Conservation (phyloP, 2,113 vertebrate genomes). For the Cyanoliseus patagonus region DNA sequence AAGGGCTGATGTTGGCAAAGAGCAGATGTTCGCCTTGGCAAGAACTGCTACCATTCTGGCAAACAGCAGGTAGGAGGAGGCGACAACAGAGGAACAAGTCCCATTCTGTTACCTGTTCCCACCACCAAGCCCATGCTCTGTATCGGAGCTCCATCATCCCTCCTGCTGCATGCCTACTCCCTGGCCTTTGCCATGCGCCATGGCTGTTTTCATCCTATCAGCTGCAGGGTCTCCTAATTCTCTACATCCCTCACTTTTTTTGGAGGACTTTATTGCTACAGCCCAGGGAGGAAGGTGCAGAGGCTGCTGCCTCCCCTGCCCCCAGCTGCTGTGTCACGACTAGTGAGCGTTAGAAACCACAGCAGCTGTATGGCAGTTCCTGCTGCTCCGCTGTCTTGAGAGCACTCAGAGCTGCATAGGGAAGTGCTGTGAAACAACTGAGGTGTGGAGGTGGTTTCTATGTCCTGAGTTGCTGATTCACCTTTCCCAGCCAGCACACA, state of each 20-base stretch:
- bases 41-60: background rate
- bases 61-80: background rate
- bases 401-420: background rate
- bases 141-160: background rate
- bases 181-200: background rate
- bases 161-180: accelerated
- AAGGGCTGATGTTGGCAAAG: background rate
- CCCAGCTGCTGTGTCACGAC: background rate
- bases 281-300: background rate
- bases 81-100: background rate
- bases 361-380: background rate
- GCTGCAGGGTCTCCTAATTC: background rate
- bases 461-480: background rate
- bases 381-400: accelerated
- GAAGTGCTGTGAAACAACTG: background rate
- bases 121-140: background rate
- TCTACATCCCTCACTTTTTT: background rate
- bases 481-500: background rate
- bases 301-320: background rate
- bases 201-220: background rate
- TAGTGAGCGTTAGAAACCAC: background rate
- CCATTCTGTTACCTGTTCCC: accelerated
- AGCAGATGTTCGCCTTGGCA: background rate
- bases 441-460: background rate
- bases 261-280: background rate